A percentile compares a stretch with the other conserved stretches of the same genome.
Evolutionary conservation across 2,797 vertebrate species (phyloP).

Genomic region (Acipenser transmontanus): DNA sequence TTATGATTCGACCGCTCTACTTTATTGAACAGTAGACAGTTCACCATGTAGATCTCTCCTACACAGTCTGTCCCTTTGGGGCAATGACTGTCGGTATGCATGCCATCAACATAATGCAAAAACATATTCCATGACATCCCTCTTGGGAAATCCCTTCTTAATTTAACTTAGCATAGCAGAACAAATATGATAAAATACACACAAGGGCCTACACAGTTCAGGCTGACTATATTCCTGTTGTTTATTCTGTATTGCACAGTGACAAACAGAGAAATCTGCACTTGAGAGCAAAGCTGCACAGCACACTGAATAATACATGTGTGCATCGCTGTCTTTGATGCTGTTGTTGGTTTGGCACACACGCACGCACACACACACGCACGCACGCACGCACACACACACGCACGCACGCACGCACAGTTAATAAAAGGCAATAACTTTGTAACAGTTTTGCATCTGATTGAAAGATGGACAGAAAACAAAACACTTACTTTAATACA

Average conservation of each 20-base stretch:
- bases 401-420: background rate
- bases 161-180: background rate
- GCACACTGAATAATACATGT: background rate
- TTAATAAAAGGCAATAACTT: background rate
- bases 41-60: no score
- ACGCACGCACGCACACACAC: background rate
- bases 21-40: no score
- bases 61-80: no score
- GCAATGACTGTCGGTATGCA: background rate
- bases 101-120: background rate
- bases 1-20: no score
- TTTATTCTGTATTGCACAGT: background rate
- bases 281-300: background rate
- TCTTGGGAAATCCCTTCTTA: constrained; percentile 2
- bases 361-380: constrained; percentile 3
- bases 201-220: no score
- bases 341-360: background rate
- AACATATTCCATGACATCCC: background rate
- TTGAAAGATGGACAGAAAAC: no score
- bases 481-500: no score
- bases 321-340: background rate
- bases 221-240: background rate
- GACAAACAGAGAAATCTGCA: no score
- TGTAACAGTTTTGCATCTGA: background rate
- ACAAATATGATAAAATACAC: no score